phyloP scores from a whole-genome alignment of 2,888 invertebrate genomes.

The Drosophila mimetica region DNA sequence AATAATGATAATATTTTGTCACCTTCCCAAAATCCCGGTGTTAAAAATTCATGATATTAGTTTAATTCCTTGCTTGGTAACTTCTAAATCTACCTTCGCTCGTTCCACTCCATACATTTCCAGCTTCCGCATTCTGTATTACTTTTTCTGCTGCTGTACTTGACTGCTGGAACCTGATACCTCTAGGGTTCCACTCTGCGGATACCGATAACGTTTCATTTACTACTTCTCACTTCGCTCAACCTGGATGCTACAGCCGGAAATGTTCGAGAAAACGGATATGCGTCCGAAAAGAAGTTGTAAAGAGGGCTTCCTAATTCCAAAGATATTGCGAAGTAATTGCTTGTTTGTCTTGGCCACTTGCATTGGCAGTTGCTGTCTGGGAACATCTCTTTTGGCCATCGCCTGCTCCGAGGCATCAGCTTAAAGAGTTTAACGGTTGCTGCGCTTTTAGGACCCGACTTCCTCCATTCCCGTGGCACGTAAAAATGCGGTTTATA shows the following conservation, averaged over 20 bases:
- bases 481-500: slow-evolving; percentile 75
- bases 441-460: slow-evolving; percentile 45
- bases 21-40: too few species aligned
- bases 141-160: background rate
- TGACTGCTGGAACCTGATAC: background rate
- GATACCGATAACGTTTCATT: background rate
- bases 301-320: slow-evolving; percentile 54
- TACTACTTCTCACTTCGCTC: background rate
- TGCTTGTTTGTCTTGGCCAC: slow-evolving; percentile 49
- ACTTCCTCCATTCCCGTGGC: slow-evolving; percentile 34
- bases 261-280: background rate
- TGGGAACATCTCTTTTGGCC: slow-evolving; percentile 10
- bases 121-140: background rate
- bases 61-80: background rate
- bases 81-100: background rate
- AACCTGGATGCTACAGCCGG: background rate
- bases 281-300: background rate
- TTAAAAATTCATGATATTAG: too few species aligned
- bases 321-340: slow-evolving; percentile 61
- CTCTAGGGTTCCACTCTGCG: background rate
- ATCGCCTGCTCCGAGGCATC: slow-evolving; percentile 4
- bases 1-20: too few species aligned
- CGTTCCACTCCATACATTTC: background rate
- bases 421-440: slow-evolving; percentile 42
- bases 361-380: slow-evolving; percentile 28